phyloP scores from a whole-genome alignment of 1,140 invertebrate genomes.

The Triops longicaudatus region DNA sequence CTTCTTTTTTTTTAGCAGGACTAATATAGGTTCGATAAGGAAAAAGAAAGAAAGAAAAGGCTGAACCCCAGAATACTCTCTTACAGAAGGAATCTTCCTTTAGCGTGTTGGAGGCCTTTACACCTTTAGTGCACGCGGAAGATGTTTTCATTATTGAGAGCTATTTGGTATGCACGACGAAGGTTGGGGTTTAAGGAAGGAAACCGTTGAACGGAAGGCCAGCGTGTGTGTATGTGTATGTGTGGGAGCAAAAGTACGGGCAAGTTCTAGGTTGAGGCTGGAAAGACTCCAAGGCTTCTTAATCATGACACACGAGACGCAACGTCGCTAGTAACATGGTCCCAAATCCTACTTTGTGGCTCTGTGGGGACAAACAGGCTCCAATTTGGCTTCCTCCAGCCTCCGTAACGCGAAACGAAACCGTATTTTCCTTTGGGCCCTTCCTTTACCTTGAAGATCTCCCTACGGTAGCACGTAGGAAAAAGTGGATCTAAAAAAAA shows the following conservation, averaged over 20 bases:
- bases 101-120: background rate
- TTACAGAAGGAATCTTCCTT: background rate
- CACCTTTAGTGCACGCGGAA: background rate
- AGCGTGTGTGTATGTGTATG: background rate
- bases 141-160: constrained; percentile 9
- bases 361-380: constrained; percentile 6
- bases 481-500: background rate
- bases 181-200: background rate
- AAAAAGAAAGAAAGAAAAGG: no score
- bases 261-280: background rate
- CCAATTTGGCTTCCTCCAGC: constrained; percentile 3
- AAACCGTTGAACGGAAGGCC: background rate
- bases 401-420: constrained; percentile 1
- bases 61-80: no score
- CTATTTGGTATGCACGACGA: constrained; percentile 5
- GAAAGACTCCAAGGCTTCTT: constrained; percentile 7
- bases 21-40: no score
- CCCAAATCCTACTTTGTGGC: constrained; percentile 14
- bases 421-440: background rate
- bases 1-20: no score
- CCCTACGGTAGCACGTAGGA: background rate
- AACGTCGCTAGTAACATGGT: background rate
- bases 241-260: background rate
- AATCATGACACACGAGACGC: constrained; percentile 5
- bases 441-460: background rate